Evolutionary conservation across 2,797 vertebrate genomes (phyloP).

Genomic region (Sebastolobus altivelis): DNA sequence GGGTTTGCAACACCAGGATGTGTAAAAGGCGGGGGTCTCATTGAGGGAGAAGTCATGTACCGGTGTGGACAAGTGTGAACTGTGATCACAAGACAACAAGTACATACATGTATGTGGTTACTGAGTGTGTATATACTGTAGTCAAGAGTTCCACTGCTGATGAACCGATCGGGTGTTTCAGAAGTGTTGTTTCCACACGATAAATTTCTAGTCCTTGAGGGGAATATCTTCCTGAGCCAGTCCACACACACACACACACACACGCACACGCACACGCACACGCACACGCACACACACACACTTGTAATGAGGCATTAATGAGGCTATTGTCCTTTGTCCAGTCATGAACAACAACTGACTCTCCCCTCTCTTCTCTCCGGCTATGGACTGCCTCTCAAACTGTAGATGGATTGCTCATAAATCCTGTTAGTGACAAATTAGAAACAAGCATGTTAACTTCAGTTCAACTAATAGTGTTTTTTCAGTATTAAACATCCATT

Average conservation of each 20-base stretch:
- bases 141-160: not conserved
- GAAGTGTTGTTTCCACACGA: not conserved
- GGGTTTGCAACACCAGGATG: conserved; percentile 32
- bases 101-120: not conserved
- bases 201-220: conserved; percentile 8
- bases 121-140: not conserved
- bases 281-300: conserved; percentile 8
- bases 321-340: conserved; percentile 67
- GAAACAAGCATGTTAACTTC: not conserved
- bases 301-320: conserved; percentile 60
- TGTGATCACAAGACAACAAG: not conserved
- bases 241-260: not conserved
- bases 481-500: not conserved
- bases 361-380: conserved; percentile 11
- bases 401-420: conserved; percentile 11
- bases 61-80: not conserved
- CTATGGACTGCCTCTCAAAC: conserved; percentile 12
- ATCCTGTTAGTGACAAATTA: not conserved
- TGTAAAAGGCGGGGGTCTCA: conserved; percentile 8
- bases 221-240: conserved; percentile 22
- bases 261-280: too few species aligned
- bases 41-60: not conserved
- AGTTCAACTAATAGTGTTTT: not conserved
- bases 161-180: not conserved
- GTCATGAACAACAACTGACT: conserved; percentile 60